Evolutionary conservation across 1,140 invertebrate species (phyloP).

Genomic region (Xylocopa sonorina): DNA sequence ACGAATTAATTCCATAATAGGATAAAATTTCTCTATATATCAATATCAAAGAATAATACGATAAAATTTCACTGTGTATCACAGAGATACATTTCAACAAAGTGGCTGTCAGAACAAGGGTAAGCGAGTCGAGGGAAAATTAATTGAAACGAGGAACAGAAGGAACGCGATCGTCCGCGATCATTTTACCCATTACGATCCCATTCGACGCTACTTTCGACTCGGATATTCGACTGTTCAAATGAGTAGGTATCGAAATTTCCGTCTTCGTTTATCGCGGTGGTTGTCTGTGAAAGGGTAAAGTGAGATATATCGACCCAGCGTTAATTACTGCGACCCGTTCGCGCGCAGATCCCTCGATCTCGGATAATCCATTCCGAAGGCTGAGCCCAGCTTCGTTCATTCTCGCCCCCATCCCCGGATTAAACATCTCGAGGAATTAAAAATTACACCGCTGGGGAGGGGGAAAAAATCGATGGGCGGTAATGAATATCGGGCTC

Average conservation of each 20-base stretch:
- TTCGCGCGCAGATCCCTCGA: conserved; percentile 1
- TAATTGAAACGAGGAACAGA: not conserved
- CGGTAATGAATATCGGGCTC: not conserved
- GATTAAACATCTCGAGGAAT: conserved; percentile 9
- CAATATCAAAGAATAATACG: too few relatives aligned
- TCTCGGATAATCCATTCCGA: conserved; percentile 9
- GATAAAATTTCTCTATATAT: too few relatives aligned
- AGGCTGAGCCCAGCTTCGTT: not conserved
- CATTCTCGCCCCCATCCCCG: not conserved
- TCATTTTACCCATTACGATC: not conserved
- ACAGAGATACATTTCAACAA: too few relatives aligned
- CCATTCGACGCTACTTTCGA: not conserved
- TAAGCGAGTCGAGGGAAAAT: not conserved
- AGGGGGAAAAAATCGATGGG: not conserved
- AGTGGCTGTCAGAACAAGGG: not conserved
- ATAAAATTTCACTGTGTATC: too few relatives aligned
- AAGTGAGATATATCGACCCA: conserved; percentile 38
- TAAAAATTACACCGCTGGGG: conserved; percentile 2
- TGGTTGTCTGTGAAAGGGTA: not conserved
- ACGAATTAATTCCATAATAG: too few relatives aligned
- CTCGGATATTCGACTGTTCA: conserved; percentile 13
- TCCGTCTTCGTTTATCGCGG: not conserved
- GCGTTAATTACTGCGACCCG: conserved; percentile 18
- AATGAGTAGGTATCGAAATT: conserved; percentile 12
- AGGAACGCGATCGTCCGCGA: not conserved